Evolutionary conservation across 1,140 invertebrate species (phyloP), one percentile per base, ranked within the genome.

Genomic region (Aphelinus certus): DNA sequence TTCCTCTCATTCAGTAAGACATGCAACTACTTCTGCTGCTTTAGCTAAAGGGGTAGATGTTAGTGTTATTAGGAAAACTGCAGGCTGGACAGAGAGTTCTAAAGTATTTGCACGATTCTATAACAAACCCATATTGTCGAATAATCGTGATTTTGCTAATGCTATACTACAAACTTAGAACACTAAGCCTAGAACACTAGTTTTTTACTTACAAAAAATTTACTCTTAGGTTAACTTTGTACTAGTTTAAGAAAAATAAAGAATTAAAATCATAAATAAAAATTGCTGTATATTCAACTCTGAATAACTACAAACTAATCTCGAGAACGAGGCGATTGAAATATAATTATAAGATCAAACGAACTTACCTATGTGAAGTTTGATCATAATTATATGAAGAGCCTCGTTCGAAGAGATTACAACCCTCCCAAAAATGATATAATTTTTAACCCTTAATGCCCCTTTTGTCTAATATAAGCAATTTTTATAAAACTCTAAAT

Each of bases 101-200:
- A 7, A 57, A 42, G 46, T 65, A 0, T 79, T 79, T 62, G 72
- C 72, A 2, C 46, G 61, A 47, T 67, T 76, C 61, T 79, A 77
- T 67, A 75, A 70, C 26, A 63, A 46, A 43, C 67, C 73, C 2
- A 68, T 75, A 2, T 1, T 63, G 45, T 9, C 60, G 3, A 65
- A 68, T 63, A 60, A 55, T 0, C 4, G 48, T 51, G 48, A 49
- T 3, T 71, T 71, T 71, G 70, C 61, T 1, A 42, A 63, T 43
- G 53, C 48, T 1, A 42, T 56, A 4, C 26, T 61, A 60, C 45
- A n/a, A 3, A 43, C 60, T 62, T 43, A n/a, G 43, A 43, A 5
- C 7, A 45, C 26, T 43, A 43, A 5, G 42, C 7, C 7, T 42
- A 3, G 45, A 46, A 62, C n/a, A n/a, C n/a, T n/a, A n/a, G 7